Evolutionary conservation across 2,888 invertebrate genomes (phyloP), one percentile per base, ranked within the genome.

Genomic region (Tetragnatha montana): DNA sequence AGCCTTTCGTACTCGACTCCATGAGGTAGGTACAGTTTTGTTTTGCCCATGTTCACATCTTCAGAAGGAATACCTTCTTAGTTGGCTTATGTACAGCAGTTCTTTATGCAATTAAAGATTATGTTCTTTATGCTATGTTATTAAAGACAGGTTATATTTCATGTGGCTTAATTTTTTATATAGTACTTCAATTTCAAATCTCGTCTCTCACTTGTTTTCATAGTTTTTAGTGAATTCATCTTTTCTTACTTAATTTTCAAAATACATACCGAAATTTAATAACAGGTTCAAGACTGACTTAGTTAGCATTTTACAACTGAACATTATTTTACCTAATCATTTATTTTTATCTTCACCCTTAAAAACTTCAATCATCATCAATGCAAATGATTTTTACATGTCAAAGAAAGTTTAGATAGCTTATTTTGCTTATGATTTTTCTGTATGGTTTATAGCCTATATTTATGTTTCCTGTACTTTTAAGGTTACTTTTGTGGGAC

Each of bases 1-100:
- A 99, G 95, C 99, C 99, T 3, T 99, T 98, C 94, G 95, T 98
- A 93, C 96, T 99, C 91, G 96, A 96, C 87, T 97, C 97, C 50
- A 95, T 99, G 95, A 95, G 98, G 94, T 94, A 92, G 91, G 70
- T 80, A 74, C 49, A 68, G 0, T 22, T 35, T 69, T 69, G 69
- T 69, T 69, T 69, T 69, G 69, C 35, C n/a, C 68, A 68, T 17
- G n/a, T 8, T 68, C 22, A 19, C 68, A 68, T 17, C 3, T 8
- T 68, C 22, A 19, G 6, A 74, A 19, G 6, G 14, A 22, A 6
- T 22, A 12, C 50, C 6, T 49, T 79, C 35, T 35, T 68, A n/a
- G 68, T 68, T 68, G n/a, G n/a, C 14, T 17, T 68, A 68, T 17
- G 2, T 6, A 68, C 14, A 6, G n/a, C 14, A 68, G n/a, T 14